phyloP scores from a whole-genome alignment of 2,797 vertebrate genomes.

The Alcedo atthis region DNA sequence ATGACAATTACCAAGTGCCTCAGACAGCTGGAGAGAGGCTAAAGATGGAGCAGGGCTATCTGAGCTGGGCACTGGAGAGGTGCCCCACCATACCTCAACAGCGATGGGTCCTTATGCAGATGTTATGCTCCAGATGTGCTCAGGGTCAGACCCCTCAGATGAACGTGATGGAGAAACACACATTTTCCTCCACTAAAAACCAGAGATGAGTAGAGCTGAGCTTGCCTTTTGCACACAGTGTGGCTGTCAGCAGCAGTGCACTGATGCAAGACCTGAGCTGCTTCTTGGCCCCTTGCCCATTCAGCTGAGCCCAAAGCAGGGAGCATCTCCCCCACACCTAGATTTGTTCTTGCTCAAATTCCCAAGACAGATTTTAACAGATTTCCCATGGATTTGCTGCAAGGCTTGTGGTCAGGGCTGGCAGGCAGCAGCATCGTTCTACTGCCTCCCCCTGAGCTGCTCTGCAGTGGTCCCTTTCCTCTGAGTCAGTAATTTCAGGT shows the following conservation, averaged over 20 bases:
- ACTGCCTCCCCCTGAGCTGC: background rate
- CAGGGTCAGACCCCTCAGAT: background rate
- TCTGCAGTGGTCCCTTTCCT: background rate
- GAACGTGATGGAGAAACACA: background rate
- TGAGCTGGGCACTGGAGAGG: background rate
- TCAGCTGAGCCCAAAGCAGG: rapidly evolving
- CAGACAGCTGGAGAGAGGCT: background rate
- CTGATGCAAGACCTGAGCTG: background rate
- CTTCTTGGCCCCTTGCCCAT: background rate
- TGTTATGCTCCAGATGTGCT: rapidly evolving
- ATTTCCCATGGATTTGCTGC: background rate
- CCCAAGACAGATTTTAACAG: background rate
- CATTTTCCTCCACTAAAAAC: background rate
- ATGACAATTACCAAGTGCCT: background rate
- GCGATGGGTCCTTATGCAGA: background rate
- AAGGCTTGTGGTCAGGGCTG: background rate
- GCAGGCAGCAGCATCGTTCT: background rate
- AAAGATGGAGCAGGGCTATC: background rate
- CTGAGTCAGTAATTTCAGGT: background rate
- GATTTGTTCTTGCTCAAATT: rapidly evolving
- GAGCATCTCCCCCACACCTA: background rate
- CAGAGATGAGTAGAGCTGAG: rapidly evolving
- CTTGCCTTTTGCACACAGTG: rapidly evolving
- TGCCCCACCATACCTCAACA: background rate
- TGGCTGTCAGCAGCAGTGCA: rapidly evolving